Evolutionary conservation across 2,113 vertebrate genomes (phyloP), one percentile per base, ranked within the genome.

Genomic region (Microcebus ravelobensis): DNA sequence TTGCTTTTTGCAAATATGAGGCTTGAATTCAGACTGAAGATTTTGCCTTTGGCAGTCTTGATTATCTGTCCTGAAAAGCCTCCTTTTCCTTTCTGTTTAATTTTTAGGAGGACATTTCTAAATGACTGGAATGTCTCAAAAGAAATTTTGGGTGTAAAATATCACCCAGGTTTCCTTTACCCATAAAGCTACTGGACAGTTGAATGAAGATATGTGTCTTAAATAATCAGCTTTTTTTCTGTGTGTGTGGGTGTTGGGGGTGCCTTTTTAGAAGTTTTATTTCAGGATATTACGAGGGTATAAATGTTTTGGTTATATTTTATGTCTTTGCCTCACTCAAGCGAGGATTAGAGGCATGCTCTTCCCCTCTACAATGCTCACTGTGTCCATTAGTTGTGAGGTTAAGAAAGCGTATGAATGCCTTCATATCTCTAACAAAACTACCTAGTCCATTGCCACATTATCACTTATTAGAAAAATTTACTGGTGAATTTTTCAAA

Each of bases 1-100:
- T 94, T 94, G 94, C 57, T 94, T 87, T 95, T 95, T 90, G 52
- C 61, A 91, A 95, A 96, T 76, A 95, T 96, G 79, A 95, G 36
- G 90, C 34, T 89, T 95, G 79, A 95, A 94, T 95, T 92, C 74
- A 80, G 74, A 92, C 76, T 84, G 50, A 92, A 94, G 29, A 80
- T 87, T 95, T 81, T 0, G 14, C 68, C 90, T 90, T 90, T 84
- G 88, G 85, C 80, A 94, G 81, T 92, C 50, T 90, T 84, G 59
- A 61, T 90, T 73, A 94, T 94, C 68, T 89, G 36, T 70, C 63
- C 63, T 92, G 63, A 96, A 95, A 96, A 92, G 70, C 57, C 71
- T 96, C 91, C 93, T 95, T 70, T 81, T 96, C 88, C 85, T 95
- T 67, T 52, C 68, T 83, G 34, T 90, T 93, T 92, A 84, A 89